Conservation (phyloP, 2,113 vertebrate genomes). For the Atherinomorus stipes region DNA sequence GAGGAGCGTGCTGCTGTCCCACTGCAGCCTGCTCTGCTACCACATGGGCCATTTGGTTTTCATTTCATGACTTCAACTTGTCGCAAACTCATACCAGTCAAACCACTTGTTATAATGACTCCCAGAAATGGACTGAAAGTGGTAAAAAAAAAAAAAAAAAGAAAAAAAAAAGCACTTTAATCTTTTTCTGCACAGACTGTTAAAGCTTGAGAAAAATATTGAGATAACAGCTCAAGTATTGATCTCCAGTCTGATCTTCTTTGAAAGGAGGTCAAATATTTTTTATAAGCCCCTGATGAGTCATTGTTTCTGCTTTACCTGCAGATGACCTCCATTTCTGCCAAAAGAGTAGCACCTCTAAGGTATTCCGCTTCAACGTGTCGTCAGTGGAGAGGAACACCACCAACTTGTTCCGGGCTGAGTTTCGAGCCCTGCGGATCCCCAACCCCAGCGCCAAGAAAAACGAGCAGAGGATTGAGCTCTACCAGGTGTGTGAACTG, state of each 20-base stretch:
- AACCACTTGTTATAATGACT: conserved; percentile 68
- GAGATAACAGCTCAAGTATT: conserved; percentile 46
- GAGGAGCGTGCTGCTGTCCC: conserved; percentile 57
- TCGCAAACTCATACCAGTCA: conserved; percentile 74
- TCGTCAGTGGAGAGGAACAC: conserved; percentile 96
- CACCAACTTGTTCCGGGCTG: conserved; percentile 95
- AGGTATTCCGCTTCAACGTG: conserved; percentile 95
- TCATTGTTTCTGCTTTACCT: conserved; percentile 62
- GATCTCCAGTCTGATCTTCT: conserved; percentile 15
- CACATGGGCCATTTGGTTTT: conserved; percentile 83
- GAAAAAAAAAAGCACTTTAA: conserved; percentile 21
- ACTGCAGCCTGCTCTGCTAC: conserved; percentile 58
- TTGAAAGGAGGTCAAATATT: conserved; percentile 10
- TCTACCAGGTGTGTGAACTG: conserved; percentile 90
- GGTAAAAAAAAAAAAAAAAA: conserved; percentile 25
- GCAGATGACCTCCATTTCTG: conserved; percentile 92
- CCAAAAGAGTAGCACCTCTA: conserved; percentile 93
- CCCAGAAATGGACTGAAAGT: conserved; percentile 38
- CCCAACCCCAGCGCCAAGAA: conserved; percentile 90
- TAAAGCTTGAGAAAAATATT: conserved; percentile 32
- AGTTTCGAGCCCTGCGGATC: conserved; percentile 93
- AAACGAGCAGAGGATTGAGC: conserved; percentile 94
- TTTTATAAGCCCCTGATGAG: conserved; percentile 38
- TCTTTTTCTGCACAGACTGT: conserved; percentile 46
- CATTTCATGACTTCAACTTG: conserved; percentile 82